Percentiles rank a stretch among this genome's conserved stretches.
Evolutionary conservation across 2,888 invertebrate species (phyloP).

Genomic region (Pristionchus maxplancki): DNA sequence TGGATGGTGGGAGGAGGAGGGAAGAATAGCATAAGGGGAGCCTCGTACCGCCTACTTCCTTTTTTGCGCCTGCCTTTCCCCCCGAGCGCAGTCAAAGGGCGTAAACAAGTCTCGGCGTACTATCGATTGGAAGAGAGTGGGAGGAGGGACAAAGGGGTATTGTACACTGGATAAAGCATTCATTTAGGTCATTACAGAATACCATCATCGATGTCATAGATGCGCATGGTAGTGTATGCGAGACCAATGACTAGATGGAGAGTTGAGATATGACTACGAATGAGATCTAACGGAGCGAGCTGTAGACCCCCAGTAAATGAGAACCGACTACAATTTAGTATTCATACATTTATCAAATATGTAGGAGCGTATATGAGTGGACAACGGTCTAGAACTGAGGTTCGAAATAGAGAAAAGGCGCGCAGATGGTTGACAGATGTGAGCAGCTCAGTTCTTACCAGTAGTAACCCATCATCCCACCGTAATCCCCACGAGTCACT

Average conservation of each 20-base stretch:
- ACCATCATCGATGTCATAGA: not conserved
- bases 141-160: not conserved
- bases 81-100: constrained; percentile 22
- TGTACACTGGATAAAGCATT: not conserved
- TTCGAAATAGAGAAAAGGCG: not conserved
- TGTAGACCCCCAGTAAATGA: not conserved
- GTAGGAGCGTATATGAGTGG: not conserved
- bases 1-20: not conserved
- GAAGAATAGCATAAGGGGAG: not conserved
- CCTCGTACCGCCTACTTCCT: not conserved
- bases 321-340: not conserved
- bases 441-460: not conserved
- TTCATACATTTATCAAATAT: not conserved
- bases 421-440: constrained; percentile 25
- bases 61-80: constrained; percentile 33
- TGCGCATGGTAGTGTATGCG: not conserved
- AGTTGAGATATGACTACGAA: constrained; percentile 4
- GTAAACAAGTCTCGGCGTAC: constrained; percentile 28
- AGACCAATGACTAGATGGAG: not conserved
- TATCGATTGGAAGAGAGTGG: constrained; percentile 23
- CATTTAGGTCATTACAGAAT: not conserved
- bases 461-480: constrained; percentile 1
- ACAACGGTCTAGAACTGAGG: not conserved
- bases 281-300: not conserved
- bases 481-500: not conserved